phyloP scores from a whole-genome alignment of 53 echinoderm and acorn worm genomes.

The Luidia sarsii region DNA sequence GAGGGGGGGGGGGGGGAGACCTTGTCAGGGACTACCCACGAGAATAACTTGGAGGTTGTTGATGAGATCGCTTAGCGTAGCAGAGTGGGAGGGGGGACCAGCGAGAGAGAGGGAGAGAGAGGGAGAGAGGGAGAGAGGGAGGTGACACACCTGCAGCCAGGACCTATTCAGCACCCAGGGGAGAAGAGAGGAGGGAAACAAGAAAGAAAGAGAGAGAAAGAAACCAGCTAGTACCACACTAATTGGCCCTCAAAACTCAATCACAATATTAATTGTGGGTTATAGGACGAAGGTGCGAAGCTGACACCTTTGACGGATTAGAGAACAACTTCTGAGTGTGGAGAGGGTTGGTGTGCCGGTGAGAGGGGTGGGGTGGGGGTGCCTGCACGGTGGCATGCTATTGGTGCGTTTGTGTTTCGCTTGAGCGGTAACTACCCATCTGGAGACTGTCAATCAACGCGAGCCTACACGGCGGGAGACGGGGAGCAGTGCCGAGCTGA shows the following conservation, averaged over 20 bases:
- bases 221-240: constrained; percentile 12
- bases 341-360: constrained; percentile 3
- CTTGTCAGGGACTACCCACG: constrained; percentile 40
- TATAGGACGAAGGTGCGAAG: constrained; percentile 42
- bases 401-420: constrained; percentile 48
- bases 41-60: constrained; percentile 10
- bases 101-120: neutral
- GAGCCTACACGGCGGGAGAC: constrained; percentile 1
- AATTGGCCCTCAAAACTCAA: constrained; percentile 55
- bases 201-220: no score
- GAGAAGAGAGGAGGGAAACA: no score
- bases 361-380: constrained; percentile 39
- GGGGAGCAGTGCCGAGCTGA: no score
- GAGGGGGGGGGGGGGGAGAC: no score
- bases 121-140: neutral
- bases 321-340: constrained; percentile 15
- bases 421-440: constrained; percentile 37
- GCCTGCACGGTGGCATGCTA: constrained; percentile 18
- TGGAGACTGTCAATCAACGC: constrained; percentile 43
- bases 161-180: constrained; percentile 17
- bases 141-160: constrained; percentile 38
- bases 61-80: neutral
- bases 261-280: constrained; percentile 52
- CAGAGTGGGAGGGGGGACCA: no score
- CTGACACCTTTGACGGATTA: constrained; percentile 43